phyloP scores from a whole-genome alignment of 2,888 invertebrate genomes.

The Belgica antarctica region DNA sequence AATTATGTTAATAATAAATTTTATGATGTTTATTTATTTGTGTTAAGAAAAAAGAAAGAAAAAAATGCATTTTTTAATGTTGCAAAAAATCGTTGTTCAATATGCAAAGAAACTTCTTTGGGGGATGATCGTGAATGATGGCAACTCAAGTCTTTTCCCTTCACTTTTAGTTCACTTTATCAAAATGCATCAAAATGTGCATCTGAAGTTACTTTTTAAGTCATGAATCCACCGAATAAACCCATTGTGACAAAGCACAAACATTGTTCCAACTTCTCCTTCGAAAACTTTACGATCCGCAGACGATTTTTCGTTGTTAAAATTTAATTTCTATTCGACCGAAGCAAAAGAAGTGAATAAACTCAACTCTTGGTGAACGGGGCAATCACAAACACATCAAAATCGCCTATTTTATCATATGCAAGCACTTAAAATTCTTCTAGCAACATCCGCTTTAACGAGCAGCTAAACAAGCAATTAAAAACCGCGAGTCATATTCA shows the following conservation, averaged over 20 bases:
- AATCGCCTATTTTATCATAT: not conserved
- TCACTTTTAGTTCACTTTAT: too few relatives aligned
- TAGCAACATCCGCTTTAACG: constrained; percentile 1
- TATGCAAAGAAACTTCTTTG: not conserved
- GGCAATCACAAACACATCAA: not conserved
- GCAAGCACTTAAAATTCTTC: not conserved
- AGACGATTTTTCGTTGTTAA: not conserved
- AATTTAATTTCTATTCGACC: not conserved
- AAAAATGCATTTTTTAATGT: not conserved
- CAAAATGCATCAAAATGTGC: too few relatives aligned
- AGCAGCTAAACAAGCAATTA: constrained; percentile 7
- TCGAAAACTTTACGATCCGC: not conserved
- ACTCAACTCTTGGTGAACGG: not conserved
- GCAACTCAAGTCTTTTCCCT: too few relatives aligned
- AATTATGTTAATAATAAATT: constrained; percentile 9
- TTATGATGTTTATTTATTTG: not conserved
- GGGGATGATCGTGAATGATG: too few relatives aligned
- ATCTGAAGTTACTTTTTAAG: too few relatives aligned
- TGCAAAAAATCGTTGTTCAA: not conserved
- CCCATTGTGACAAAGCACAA: too few relatives aligned
- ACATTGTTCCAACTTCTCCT: not conserved
- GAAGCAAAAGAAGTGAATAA: too few relatives aligned
- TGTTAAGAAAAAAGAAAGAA: not conserved
- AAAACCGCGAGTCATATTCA: constrained; percentile 21
- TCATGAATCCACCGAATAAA: too few relatives aligned